phyloP scores from a whole-genome alignment of 2,888 invertebrate genomes.

The Leptothorax acervorum region DNA sequence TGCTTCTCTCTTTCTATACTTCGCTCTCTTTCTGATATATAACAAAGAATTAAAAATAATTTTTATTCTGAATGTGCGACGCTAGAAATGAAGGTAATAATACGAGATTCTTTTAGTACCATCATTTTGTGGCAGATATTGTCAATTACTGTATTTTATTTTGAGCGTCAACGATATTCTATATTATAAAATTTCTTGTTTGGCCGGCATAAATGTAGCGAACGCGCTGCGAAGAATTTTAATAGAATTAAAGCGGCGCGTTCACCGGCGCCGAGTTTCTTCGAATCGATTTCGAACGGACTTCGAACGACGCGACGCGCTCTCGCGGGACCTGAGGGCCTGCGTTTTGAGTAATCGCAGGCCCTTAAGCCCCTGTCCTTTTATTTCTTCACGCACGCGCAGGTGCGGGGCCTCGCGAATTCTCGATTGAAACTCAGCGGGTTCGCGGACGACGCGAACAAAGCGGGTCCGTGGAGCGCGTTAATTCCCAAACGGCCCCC shows the following conservation, averaged over 20 bases:
- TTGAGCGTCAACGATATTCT: not conserved
- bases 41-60: not conserved
- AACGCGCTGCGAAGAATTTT: slow-evolving; percentile 7
- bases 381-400: slow-evolving; percentile 23
- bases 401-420: slow-evolving; percentile 41
- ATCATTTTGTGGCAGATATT: not conserved
- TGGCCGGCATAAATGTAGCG: not conserved
- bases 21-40: not conserved
- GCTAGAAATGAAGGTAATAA: not conserved
- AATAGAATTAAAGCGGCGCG: slow-evolving; percentile 10
- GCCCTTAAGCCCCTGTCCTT: slow-evolving; percentile 32
- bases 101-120: not conserved
- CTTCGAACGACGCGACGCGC: not conserved
- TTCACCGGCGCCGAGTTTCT: slow-evolving; percentile 21
- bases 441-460: slow-evolving; percentile 53
- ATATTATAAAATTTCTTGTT: not conserved
- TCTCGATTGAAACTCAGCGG: slow-evolving; percentile 55
- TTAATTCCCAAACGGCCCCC: slow-evolving; percentile 43
- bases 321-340: not conserved
- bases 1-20: not conserved
- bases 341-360: slow-evolving; percentile 44
- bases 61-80: not conserved
- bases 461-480: slow-evolving; percentile 33
- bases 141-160: slow-evolving; percentile 11
- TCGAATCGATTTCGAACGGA: slow-evolving; percentile 39